phyloP scores from a whole-genome alignment of 2,797 vertebrate species.

The Sebastes melanostomus region DNA sequence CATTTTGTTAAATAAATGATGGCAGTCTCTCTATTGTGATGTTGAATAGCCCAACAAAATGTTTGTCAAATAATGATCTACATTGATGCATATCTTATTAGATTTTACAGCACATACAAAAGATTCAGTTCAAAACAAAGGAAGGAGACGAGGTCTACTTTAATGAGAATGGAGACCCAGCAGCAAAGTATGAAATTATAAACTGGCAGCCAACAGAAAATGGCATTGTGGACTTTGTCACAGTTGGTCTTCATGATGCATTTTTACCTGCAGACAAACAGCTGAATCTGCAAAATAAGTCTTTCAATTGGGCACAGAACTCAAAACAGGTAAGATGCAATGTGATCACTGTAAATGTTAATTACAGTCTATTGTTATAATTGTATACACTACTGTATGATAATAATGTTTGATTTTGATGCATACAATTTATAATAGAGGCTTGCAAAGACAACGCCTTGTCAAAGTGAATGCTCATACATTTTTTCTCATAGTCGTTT shows the following conservation, averaged over 20 bases:
- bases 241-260: constrained; percentile 77
- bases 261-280: constrained; percentile 59
- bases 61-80: not conserved
- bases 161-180: constrained; percentile 76
- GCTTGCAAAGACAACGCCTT: not conserved
- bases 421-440: not conserved
- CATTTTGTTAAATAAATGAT: not conserved
- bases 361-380: not conserved
- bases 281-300: constrained; percentile 52
- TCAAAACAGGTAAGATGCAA: constrained; percentile 45
- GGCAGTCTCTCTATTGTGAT: not conserved
- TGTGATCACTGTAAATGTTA: not conserved
- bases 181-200: constrained; percentile 80
- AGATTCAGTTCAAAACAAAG: constrained; percentile 65
- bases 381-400: not conserved
- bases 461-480: not conserved
- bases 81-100: constrained; percentile 3
- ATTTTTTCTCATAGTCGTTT: not conserved
- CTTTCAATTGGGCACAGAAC: constrained; percentile 69
- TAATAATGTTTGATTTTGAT: not conserved
- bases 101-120: constrained; percentile 70
- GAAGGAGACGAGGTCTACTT: constrained; percentile 75
- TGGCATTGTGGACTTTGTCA: constrained; percentile 68
- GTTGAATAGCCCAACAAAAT: not conserved
- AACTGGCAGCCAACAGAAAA: constrained; percentile 76